phyloP scores from a whole-genome alignment of 2,888 invertebrate genomes.

The Clitarchus hookeri region DNA sequence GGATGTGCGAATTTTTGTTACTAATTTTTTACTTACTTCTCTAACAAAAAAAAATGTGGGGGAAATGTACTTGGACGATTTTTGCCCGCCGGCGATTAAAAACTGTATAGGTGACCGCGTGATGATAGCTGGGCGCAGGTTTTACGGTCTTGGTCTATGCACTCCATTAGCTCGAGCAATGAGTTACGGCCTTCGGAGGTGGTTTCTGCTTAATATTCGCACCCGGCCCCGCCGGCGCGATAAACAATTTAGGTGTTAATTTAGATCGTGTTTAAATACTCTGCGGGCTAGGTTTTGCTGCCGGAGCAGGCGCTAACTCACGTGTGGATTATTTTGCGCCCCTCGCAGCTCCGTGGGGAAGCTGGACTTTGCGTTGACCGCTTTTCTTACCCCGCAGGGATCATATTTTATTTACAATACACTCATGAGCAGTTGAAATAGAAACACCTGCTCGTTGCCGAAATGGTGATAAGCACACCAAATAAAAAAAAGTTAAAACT shows the following conservation, averaged over 20 bases:
- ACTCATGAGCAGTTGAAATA: too few relatives aligned
- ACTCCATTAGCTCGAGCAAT: not conserved
- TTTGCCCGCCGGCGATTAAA: not conserved
- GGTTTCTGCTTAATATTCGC: constrained; percentile 10
- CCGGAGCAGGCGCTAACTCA: not conserved
- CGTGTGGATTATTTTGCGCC: not conserved
- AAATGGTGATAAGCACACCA: too few relatives aligned
- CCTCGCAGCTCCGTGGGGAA: not conserved
- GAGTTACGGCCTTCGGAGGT: not conserved
- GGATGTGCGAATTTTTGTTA: too few relatives aligned
- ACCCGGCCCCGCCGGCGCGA: not conserved
- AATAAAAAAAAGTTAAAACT: too few relatives aligned
- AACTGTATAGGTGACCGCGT: not conserved
- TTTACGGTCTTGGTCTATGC: not conserved
- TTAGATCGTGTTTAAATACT: constrained; percentile 2
- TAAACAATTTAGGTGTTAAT: constrained; percentile 14
- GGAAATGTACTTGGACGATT: too few relatives aligned
- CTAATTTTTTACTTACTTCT: too few relatives aligned
- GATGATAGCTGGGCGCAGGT: not conserved
- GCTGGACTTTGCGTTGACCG: not conserved
- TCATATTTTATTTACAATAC: not conserved
- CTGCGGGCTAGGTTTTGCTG: not conserved
- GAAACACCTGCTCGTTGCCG: too few relatives aligned
- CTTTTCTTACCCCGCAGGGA: not conserved
- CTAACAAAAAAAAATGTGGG: too few relatives aligned